These are phyloP conservation scores for Daphoenositta chrysoptera DNA, from an alignment of 2,113 vertebrate genomes.

Conservation along the genomic window DNA sequence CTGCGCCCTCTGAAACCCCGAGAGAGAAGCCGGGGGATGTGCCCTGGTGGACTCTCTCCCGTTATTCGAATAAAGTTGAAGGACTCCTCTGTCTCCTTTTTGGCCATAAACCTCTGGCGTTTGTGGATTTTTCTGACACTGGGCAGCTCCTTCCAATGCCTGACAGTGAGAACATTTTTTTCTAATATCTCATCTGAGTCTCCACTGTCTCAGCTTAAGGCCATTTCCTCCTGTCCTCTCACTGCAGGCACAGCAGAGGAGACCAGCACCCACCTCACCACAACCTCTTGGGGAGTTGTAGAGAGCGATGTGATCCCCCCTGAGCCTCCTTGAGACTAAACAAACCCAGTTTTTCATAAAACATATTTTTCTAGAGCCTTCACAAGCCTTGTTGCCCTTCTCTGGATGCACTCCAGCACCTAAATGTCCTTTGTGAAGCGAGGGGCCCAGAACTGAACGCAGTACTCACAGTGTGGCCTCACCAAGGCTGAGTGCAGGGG, in stretches of 20 bases:
- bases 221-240: neutral
- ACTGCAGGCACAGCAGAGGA: neutral
- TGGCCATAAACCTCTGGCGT: neutral
- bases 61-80: neutral
- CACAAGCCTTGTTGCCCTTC: neutral
- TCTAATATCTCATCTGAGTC: neutral
- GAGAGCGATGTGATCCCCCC: neutral
- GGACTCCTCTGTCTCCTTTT: neutral
- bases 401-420: neutral
- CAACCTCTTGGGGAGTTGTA: neutral
- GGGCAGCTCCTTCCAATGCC: neutral
- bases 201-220: neutral
- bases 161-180: neutral
- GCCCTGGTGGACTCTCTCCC: too few species aligned
- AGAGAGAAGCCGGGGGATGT: fast-evolving
- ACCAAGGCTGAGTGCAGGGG: neutral
- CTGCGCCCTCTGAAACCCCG: too few species aligned
- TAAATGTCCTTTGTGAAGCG: neutral
- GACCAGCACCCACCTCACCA: too few species aligned
- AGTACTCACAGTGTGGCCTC: neutral
- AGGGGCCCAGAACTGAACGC: neutral
- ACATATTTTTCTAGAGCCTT: neutral
- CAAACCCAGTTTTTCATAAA: neutral
- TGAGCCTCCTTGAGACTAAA: neutral
- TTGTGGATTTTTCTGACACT: neutral